phyloP scores from a whole-genome alignment of 1,140 invertebrate genomes.

The Drosophila prosaltans region DNA sequence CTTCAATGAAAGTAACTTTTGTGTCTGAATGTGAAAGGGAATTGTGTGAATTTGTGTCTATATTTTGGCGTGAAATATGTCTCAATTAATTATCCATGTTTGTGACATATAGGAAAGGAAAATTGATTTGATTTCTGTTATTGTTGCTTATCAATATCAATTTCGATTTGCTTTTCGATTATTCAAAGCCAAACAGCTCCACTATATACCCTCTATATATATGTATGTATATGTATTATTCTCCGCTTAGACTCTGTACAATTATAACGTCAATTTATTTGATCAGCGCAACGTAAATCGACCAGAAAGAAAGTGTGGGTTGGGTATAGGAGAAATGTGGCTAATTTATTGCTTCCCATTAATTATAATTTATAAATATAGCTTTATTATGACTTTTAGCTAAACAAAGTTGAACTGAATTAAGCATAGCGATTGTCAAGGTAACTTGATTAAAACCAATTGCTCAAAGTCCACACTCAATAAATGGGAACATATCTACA shows the following conservation, averaged over 20 bases:
- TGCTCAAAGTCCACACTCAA: background rate
- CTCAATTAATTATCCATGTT: constrained; percentile 73
- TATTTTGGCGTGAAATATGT: constrained; percentile 53
- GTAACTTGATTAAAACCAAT: background rate
- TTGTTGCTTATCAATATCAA: constrained; percentile 53
- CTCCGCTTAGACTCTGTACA: constrained; percentile 29
- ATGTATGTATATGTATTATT: background rate
- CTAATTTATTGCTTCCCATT: constrained; percentile 54
- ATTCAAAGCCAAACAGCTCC: constrained; percentile 30
- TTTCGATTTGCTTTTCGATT: constrained; percentile 22
- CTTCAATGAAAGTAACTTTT: background rate
- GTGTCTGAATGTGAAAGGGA: background rate
- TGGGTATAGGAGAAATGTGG: constrained; percentile 5
- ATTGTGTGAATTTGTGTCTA: constrained; percentile 18
- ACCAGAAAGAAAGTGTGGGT: constrained; percentile 23
- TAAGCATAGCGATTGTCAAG: background rate
- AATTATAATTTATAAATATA: constrained; percentile 43
- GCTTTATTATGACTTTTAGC: constrained; percentile 8
- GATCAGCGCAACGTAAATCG: constrained; percentile 22
- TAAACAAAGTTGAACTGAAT: constrained; percentile 1
- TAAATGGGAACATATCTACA: background rate
- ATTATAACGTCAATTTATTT: constrained; percentile 38
- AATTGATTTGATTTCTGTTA: constrained; percentile 51
- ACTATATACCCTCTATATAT: constrained; percentile 6
- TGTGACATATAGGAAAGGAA: constrained; percentile 45